Percentiles rank a stretch among this genome's conserved stretches.
Evolutionary conservation across 2,888 invertebrate genomes (phyloP).

Genomic region (Drosophila conformis): DNA sequence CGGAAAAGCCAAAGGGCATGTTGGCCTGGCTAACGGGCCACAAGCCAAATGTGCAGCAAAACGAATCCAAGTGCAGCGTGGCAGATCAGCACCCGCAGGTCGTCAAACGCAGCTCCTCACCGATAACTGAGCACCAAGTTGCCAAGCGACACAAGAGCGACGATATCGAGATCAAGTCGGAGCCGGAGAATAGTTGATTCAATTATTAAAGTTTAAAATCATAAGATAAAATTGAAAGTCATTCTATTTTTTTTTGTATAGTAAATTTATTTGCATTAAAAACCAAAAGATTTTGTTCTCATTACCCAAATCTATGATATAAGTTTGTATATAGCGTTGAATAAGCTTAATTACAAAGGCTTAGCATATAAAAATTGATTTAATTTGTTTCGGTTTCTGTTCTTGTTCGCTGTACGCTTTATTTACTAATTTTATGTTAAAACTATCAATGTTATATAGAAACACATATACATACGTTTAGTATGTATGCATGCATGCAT

Average conservation of each 20-base stretch:
- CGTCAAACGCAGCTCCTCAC: constrained; percentile 39
- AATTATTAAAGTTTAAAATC: background rate
- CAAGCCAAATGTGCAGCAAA: constrained; percentile 52
- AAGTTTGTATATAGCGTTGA: constrained; percentile 40
- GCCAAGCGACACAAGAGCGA: constrained; percentile 48
- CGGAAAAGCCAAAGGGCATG: constrained; percentile 71
- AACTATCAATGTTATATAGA: constrained; percentile 38
- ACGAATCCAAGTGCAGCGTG: constrained; percentile 15
- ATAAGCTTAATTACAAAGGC: constrained; percentile 60
- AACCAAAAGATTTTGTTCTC: constrained; percentile 60
- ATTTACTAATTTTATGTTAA: constrained; percentile 54
- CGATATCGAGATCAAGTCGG: constrained; percentile 24
- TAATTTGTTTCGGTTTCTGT: constrained; percentile 48
- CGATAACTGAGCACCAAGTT: constrained; percentile 26
- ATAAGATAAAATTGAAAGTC: background rate
- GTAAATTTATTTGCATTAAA: constrained; percentile 72
- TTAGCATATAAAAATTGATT: constrained; percentile 67
- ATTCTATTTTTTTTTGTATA: constrained; percentile 15
- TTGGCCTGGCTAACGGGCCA: constrained; percentile 76
- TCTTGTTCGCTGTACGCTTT: constrained; percentile 42
- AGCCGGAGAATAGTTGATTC: constrained; percentile 7
- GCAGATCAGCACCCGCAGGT: background rate
- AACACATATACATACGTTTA: constrained; percentile 14
- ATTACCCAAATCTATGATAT: constrained; percentile 50
- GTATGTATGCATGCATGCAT: constrained; percentile 16